Base-by-base conservation (phyloP, 1,140 invertebrate species). In the Mya arenaria region DNA sequence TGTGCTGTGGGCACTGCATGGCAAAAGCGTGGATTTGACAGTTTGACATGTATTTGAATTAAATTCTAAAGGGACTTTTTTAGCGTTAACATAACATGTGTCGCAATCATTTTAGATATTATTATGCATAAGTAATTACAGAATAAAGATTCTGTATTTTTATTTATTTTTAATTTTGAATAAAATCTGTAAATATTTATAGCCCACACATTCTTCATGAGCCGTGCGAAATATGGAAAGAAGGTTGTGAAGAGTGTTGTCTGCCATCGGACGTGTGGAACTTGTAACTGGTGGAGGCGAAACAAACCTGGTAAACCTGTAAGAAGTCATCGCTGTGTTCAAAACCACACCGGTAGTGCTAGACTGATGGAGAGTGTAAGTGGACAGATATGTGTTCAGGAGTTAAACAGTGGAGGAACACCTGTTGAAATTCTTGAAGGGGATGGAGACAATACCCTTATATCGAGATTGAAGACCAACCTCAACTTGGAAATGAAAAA, bases 31-130 rank as follows among this genome's bases (percentile, higher is more conserved):
- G 58, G 60, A 5, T 77, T 77, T 48, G 37, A 77, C 23, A 77
- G 73, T 52, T 19, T 77, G 17, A 77, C 73, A 63, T 62, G 56
- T 77, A 77, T n/a, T n/a, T n/a, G n/a, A n/a, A n/a, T n/a, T n/a
- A n/a, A n/a, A n/a, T n/a, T n/a, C n/a, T n/a, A n/a, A n/a, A n/a
- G n/a, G n/a, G n/a, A n/a, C n/a, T n/a, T n/a, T n/a, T n/a, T n/a
- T n/a, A n/a, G n/a, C n/a, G n/a, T n/a, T n/a, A n/a, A n/a, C n/a
- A n/a, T n/a, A n/a, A n/a, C n/a, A n/a, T n/a, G n/a, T n/a, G n/a
- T n/a, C n/a, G n/a, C n/a, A n/a, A n/a, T n/a, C n/a, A n/a, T n/a
- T n/a, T n/a, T n/a, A n/a, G n/a, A n/a, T n/a, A n/a, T n/a, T n/a
- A n/a, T n/a, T n/a, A n/a, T n/a, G n/a, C n/a, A n/a, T n/a, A n/a